phyloP scores from a whole-genome alignment of 2,888 invertebrate species.

The Linnaemya vulpina region DNA sequence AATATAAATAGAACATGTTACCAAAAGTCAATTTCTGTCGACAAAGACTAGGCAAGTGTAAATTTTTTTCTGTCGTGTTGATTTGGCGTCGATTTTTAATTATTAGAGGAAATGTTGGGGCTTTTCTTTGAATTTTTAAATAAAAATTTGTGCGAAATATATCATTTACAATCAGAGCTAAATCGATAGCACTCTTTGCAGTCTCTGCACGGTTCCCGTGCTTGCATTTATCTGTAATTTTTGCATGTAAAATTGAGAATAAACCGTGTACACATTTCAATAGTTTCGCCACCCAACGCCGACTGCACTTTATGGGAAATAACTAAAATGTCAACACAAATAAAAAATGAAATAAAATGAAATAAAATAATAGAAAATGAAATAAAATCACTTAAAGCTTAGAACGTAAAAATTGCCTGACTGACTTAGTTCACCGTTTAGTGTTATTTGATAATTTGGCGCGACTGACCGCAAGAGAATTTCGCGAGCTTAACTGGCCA shows the following conservation, averaged over 20 bases:
- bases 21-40: no score
- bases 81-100: no score
- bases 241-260: slow-evolving; percentile 52
- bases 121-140: no score
- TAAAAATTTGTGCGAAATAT: no score
- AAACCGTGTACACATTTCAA: slow-evolving; percentile 35
- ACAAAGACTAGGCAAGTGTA: no score
- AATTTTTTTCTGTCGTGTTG: no score
- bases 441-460: slow-evolving; percentile 71
- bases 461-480: slow-evolving; percentile 63
- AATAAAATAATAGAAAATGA: not conserved
- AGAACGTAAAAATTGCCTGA: slow-evolving; percentile 63
- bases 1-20: no score
- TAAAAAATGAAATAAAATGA: not conserved
- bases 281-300: slow-evolving; percentile 28
- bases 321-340: slow-evolving; percentile 37
- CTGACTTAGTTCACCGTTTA: slow-evolving; percentile 63
- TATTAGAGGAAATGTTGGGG: no score
- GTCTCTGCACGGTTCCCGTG: slow-evolving; percentile 12
- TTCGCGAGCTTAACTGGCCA: slow-evolving; percentile 41
- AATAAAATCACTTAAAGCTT: slow-evolving; percentile 62
- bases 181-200: slow-evolving; percentile 1
- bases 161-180: no score
- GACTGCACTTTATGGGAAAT: slow-evolving; percentile 54
- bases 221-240: slow-evolving; percentile 36